These are phyloP conservation scores for Philotrypesis tridentata DNA, from an alignment of 1,140 invertebrate species.

Conservation along the genomic window DNA sequence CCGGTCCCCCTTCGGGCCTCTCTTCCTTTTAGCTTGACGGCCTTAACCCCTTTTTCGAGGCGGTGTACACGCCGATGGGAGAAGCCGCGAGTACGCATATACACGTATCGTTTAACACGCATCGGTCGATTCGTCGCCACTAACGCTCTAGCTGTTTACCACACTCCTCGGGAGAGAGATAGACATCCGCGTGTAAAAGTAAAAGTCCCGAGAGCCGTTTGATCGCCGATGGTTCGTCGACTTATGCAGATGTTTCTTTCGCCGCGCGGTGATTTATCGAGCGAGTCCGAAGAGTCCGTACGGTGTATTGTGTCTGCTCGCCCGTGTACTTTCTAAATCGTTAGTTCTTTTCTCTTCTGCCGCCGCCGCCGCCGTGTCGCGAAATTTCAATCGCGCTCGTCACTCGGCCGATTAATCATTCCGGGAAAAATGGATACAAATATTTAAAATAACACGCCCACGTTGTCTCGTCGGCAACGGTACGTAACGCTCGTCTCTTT, in stretches of 20 bases:
- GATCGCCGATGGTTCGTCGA: not conserved
- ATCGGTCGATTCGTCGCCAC: not conserved
- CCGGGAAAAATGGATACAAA: not conserved
- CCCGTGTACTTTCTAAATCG: not conserved
- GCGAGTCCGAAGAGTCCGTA: not conserved
- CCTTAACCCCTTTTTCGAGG: conserved; percentile 41
- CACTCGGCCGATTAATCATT: not conserved
- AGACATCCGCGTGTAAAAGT: not conserved
- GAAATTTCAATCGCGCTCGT: not conserved
- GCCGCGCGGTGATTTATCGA: not conserved
- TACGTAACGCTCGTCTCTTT: not conserved
- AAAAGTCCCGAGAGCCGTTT: not conserved
- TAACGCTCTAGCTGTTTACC: not conserved
- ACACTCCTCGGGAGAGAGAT: too few species aligned
- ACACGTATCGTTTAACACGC: too few species aligned
- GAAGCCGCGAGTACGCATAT: too few species aligned
- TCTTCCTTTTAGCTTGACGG: not conserved
- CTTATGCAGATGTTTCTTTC: not conserved
- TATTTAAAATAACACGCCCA: not conserved
- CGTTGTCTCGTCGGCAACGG: not conserved
- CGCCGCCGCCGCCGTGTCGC: not conserved
- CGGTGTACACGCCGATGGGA: not conserved
- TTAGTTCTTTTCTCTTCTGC: not conserved
- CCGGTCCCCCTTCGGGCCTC: not conserved
- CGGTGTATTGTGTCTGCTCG: not conserved